phyloP scores from a whole-genome alignment of 2,888 invertebrate species.

The Arctia plantaginis region DNA sequence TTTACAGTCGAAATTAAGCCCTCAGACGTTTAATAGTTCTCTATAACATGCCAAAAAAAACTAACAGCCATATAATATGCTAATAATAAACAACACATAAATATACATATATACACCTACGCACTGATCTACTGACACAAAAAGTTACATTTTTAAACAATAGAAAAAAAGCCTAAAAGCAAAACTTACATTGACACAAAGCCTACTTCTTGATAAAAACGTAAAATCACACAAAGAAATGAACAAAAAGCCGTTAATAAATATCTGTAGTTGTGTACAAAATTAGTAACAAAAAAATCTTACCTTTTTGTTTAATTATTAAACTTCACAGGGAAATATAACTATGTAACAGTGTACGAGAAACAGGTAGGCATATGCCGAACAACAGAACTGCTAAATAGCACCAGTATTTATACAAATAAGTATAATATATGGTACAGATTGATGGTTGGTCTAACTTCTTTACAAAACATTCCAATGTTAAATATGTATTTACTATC shows the following conservation, averaged over 20 bases:
- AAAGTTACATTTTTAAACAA: not conserved
- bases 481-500: slow-evolving; percentile 12
- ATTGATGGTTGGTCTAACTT: not conserved
- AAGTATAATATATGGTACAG: not conserved
- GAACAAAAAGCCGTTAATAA: not conserved
- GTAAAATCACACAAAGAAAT: not conserved
- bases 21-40: too few species aligned
- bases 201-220: too few species aligned
- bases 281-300: not conserved
- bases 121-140: not conserved
- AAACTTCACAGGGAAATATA: not conserved
- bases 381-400: not conserved
- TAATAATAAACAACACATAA: not conserved
- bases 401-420: not conserved
- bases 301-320: not conserved
- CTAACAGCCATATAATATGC: not conserved
- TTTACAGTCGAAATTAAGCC: not conserved
- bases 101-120: not conserved
- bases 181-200: not conserved
- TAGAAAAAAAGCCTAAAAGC: not conserved
- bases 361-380: not conserved
- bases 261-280: not conserved
- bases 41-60: not conserved
- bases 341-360: not conserved
- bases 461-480: not conserved